Percentiles rank a stretch among this genome's conserved stretches.
Evolutionary conservation across 92 coral and sea anemone genomes (phyloP).

Genomic region (Isaurus tuberculatus): DNA sequence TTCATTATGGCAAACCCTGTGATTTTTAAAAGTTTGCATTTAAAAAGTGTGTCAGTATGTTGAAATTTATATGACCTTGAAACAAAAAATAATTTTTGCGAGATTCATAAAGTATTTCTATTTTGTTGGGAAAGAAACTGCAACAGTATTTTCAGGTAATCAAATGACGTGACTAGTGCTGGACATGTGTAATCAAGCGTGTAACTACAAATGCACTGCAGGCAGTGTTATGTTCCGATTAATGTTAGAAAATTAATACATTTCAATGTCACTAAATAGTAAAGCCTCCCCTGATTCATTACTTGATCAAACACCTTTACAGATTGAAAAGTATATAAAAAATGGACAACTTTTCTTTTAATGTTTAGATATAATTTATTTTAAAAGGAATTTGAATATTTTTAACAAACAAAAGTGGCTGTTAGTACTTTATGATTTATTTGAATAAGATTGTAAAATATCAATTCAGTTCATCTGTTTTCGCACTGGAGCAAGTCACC

Average conservation of each 20-base stretch:
- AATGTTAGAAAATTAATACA: slow-evolving; percentile 22
- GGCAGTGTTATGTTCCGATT: slow-evolving; percentile 17
- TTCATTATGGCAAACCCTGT: no score
- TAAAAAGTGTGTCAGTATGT: slow-evolving; percentile 11
- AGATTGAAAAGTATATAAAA: slow-evolving; percentile 29
- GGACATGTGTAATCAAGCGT: not conserved
- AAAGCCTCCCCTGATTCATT: slow-evolving; percentile 21
- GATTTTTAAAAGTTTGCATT: no score
- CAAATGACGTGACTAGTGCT: not conserved
- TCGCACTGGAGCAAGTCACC: slow-evolving; percentile 21
- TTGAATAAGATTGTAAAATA: slow-evolving; percentile 13
- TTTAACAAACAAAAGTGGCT: slow-evolving; percentile 13
- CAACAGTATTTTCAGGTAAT: no score
- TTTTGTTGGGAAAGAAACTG: not conserved
- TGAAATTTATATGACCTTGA: not conserved
- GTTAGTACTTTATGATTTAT: not conserved
- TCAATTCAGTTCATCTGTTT: slow-evolving; percentile 4
- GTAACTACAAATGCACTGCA: not conserved
- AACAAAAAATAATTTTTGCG: not conserved
- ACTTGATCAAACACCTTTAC: slow-evolving; percentile 13
- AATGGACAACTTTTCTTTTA: slow-evolving; percentile 19
- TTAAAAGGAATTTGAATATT: not conserved
- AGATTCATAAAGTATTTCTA: no score
- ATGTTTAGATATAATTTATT: slow-evolving; percentile 1
- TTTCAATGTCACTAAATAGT: slow-evolving; percentile 35